phyloP scores from a whole-genome alignment of 2,888 invertebrate genomes.

The Pyrochroa serraticornis region DNA sequence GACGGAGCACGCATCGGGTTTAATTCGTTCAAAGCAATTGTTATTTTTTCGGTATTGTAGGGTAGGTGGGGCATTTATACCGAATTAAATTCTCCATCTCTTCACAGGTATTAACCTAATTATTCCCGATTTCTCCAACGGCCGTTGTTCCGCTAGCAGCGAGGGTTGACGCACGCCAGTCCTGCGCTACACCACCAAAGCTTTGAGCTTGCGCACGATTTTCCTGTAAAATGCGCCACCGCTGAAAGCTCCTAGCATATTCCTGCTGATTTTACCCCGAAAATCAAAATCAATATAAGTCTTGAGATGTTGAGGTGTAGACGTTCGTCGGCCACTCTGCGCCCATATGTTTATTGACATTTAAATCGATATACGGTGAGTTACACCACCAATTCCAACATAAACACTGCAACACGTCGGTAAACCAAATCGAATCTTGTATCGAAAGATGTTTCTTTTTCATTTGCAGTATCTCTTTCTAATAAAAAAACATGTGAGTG shows the following conservation, averaged over 20 bases:
- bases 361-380: conserved; percentile 21
- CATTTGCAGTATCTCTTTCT: not conserved
- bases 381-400: conserved; percentile 7
- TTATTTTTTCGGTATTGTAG: no score
- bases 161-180: no score
- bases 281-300: conserved; percentile 52
- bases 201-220: conserved; percentile 24
- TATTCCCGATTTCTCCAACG: no score
- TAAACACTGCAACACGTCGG: conserved; percentile 12
- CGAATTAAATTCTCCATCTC: no score
- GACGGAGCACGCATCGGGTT: no score
- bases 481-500: conserved; percentile 13
- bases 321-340: conserved; percentile 25
- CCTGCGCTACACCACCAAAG: no score
- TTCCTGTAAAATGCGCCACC: conserved; percentile 40
- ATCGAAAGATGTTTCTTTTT: not conserved
- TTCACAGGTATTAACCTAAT: no score
- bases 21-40: no score
- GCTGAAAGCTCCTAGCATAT: conserved; percentile 34
- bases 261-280: conserved; percentile 46
- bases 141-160: no score
- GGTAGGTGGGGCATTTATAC: no score
- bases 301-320: conserved; percentile 44
- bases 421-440: not conserved
- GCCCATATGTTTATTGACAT: conserved; percentile 28